Percentiles rank a stretch among this genome's conserved stretches.
Conservation (phyloP, 2,113 vertebrate genomes). For the Tachycineta bicolor region DNA sequence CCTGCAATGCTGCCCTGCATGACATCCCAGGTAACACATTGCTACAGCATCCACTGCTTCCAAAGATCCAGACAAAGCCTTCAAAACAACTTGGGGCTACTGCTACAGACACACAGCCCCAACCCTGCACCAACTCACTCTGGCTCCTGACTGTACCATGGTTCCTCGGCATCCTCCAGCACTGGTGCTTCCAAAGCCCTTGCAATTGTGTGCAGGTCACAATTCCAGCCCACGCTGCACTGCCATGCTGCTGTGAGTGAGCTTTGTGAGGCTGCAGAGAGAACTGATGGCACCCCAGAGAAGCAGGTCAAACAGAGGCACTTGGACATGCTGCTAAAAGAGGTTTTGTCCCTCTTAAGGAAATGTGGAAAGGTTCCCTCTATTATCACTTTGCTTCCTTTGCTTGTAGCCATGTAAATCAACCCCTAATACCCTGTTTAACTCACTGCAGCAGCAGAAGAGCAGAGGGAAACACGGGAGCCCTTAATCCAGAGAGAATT, state of each 20-base stretch:
- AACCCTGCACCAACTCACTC: background rate
- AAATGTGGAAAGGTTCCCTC: background rate
- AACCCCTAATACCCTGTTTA: background rate
- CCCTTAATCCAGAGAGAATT: background rate
- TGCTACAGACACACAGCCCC: background rate
- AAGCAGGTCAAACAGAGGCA: background rate
- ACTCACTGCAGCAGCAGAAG: background rate
- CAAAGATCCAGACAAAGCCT: background rate
- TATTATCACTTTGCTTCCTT: background rate
- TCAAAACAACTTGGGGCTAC: background rate
- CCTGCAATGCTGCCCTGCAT: background rate
- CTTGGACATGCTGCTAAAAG: background rate
- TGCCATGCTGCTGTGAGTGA: background rate
- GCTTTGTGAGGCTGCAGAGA: background rate
- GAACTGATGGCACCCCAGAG: background rate
- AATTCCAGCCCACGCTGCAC: accelerated
- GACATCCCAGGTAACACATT: background rate
- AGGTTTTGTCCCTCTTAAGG: background rate
- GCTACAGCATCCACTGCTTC: background rate
- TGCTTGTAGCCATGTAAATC: background rate
- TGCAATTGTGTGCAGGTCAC: background rate
- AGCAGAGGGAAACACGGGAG: background rate
- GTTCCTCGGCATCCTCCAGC: accelerated
- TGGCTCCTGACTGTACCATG: background rate
- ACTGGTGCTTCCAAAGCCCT: background rate